Percentiles rank a stretch among this genome's conserved stretches.
These are phyloP conservation scores for Callaeas wilsoni DNA, from an alignment of 2,113 vertebrate species.

Conservation along the genomic window DNA sequence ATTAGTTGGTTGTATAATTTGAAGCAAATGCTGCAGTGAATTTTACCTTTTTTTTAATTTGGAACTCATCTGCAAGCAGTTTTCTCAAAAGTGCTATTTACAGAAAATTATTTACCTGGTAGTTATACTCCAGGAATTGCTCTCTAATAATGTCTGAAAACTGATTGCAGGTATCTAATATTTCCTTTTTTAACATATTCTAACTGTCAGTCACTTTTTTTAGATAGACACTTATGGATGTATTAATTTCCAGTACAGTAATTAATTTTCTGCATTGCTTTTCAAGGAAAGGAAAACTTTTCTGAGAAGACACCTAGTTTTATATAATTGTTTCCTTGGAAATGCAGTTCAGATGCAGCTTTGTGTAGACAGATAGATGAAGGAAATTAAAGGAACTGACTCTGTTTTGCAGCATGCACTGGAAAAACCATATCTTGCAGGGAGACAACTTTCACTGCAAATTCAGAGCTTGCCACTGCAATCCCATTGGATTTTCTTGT, in stretches of 20 bases:
- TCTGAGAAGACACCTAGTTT: neutral
- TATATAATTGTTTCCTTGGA: neutral
- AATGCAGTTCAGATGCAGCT: neutral
- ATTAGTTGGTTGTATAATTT: conserved; percentile 24
- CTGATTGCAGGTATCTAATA: neutral
- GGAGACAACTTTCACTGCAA: neutral
- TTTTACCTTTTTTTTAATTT: neutral
- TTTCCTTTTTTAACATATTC: neutral
- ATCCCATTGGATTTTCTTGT: neutral
- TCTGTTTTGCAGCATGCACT: neutral
- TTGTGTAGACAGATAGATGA: neutral
- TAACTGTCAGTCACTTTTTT: neutral
- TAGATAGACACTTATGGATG: neutral
- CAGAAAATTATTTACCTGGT: neutral
- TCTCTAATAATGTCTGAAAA: neutral
- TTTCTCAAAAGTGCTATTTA: neutral
- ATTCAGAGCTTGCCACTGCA: neutral
- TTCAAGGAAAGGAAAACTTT: neutral
- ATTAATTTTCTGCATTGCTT: neutral
- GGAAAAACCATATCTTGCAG: neutral
- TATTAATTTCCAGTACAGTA: neutral
- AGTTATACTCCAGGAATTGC: neutral
- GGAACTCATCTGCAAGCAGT: neutral
- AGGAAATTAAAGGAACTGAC: neutral
- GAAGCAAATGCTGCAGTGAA: neutral